phyloP scores from a whole-genome alignment of 2,888 invertebrate species.

The Drosophila kuntzei region DNA sequence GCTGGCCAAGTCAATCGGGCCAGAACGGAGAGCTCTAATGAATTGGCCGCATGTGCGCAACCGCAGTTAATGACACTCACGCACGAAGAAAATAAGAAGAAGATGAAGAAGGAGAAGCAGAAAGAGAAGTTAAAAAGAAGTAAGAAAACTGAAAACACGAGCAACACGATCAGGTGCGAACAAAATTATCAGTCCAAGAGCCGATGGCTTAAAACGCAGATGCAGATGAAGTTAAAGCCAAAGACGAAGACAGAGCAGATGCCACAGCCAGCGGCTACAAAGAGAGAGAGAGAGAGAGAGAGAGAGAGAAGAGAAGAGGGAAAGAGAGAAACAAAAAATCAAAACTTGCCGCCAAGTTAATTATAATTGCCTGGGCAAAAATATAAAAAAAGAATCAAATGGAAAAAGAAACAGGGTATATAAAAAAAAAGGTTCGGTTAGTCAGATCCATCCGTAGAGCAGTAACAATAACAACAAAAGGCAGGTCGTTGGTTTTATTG shows the following conservation, averaged over 20 bases:
- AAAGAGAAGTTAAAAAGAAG: no score
- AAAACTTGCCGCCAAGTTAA: conserved; percentile 81
- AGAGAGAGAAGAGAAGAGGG: not conserved
- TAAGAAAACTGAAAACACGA: conserved; percentile 44
- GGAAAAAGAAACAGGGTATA: no score
- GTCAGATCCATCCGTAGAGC: conserved; percentile 37
- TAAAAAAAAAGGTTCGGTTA: conserved; percentile 37
- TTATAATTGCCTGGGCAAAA: conserved; percentile 79
- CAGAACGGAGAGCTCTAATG: conserved; percentile 58
- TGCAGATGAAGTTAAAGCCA: conserved; percentile 14
- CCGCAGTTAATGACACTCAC: conserved; percentile 78
- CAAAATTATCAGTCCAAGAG: conserved; percentile 71
- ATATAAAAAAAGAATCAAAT: conserved; percentile 20
- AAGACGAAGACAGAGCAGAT: conserved; percentile 21
- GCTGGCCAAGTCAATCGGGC: conserved; percentile 50
- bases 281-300: conserved; percentile 2
- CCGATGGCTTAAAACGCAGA: conserved; percentile 11
- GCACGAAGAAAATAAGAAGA: conserved; percentile 46
- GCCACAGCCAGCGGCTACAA: conserved; percentile 36
- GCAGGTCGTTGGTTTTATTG: conserved; percentile 73
- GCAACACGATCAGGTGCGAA: conserved; percentile 82
- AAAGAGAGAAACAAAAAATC: conserved; percentile 56
- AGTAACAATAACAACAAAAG: conserved; percentile 36
- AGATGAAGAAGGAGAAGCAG: not conserved
- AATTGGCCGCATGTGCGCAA: conserved; percentile 69